Evolutionary conservation across 2,113 vertebrate species (phyloP), one percentile per base, ranked within the genome.

Genomic region (Elgaria multicarinata): DNA sequence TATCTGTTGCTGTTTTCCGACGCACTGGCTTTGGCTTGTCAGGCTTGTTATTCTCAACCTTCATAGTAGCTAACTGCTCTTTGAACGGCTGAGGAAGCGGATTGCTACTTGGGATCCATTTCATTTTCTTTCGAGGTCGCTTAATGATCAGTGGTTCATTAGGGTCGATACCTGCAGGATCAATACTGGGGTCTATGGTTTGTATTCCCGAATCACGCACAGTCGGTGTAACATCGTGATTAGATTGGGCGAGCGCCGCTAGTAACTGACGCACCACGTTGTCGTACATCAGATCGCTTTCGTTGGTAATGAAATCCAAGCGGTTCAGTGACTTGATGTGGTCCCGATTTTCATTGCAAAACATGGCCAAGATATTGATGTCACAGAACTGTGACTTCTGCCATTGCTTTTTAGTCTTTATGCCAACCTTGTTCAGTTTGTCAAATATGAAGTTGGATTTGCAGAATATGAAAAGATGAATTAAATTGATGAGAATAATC

Each of bases 371-470:
- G 95, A 99, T 99, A 96, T 99, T 99, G 93, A 99, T 99, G 94
- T 99, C 99, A 7, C 99, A 99, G 97, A 99, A 99, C 96, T 98
- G 99, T 0, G 99, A 99, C 95, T 99, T 99, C 95, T 98, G 99
- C 99, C 99, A 99, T 93, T 99, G 98, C 10, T 98, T 97, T 50
- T 98, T 98, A 0, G 98, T 99, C 96, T 99, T 99, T 92, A 99
- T 99, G 69, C 99, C 99, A 26, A 99, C 99, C 96, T 99, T 99
- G 93, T 99, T 98, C 94, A 99, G 97, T 94, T 99, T 99, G 97
- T 99, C 98, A 86, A 99, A 99, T 33, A 99, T 99, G 95, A 99
- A 99, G 96, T 99, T 99, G 93, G 99, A 99, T 96, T 99, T 99
- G 50, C 99, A 98, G 94, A 99, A 98, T 91, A 99, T 99, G 94